phyloP scores from a whole-genome alignment of 1,140 invertebrate genomes.

The Hyles vespertilio region DNA sequence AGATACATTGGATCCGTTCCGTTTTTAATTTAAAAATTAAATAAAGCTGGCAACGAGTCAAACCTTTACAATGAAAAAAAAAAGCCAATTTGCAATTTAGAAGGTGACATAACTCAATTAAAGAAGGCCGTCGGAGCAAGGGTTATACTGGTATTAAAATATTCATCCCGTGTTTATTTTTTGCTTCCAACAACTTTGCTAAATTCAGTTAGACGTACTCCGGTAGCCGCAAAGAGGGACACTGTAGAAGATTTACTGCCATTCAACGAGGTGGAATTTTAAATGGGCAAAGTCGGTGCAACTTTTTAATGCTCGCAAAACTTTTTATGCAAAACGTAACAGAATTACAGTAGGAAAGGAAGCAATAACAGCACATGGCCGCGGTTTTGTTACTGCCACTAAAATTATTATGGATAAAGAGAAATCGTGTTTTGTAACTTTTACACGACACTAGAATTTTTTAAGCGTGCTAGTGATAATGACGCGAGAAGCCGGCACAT shows the following conservation, averaged over 20 bases:
- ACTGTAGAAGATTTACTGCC: conserved; percentile 28
- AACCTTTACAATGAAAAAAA: conserved; percentile 14
- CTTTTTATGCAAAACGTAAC: conserved; percentile 12
- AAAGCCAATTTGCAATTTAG: conserved; percentile 42
- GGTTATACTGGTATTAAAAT: conserved; percentile 30
- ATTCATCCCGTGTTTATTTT: conserved; percentile 35
- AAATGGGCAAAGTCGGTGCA: conserved; percentile 14
- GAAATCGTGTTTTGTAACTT: too few relatives aligned
- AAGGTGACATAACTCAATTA: conserved; percentile 34
- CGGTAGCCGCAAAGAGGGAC: conserved; percentile 24
- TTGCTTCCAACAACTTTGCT: conserved; percentile 23
- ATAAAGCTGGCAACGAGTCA: too few relatives aligned
- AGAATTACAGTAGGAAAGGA: conserved; percentile 5
- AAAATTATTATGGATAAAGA: not conserved
- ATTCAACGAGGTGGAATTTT: conserved; percentile 25
- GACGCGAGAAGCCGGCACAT: not conserved
- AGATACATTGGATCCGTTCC: not conserved
- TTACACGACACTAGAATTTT: too few relatives aligned
- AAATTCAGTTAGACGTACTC: conserved; percentile 31
- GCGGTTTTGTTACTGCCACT: not conserved
- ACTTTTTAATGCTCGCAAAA: conserved; percentile 5
- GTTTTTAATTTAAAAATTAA: too few relatives aligned
- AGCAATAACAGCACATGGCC: conserved; percentile 4
- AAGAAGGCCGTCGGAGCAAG: conserved; percentile 16
- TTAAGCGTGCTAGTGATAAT: not conserved